Percentiles rank a stretch among this genome's conserved stretches.
Conservation (phyloP, 2,113 vertebrate species). For the Macrotis lagotis region DNA sequence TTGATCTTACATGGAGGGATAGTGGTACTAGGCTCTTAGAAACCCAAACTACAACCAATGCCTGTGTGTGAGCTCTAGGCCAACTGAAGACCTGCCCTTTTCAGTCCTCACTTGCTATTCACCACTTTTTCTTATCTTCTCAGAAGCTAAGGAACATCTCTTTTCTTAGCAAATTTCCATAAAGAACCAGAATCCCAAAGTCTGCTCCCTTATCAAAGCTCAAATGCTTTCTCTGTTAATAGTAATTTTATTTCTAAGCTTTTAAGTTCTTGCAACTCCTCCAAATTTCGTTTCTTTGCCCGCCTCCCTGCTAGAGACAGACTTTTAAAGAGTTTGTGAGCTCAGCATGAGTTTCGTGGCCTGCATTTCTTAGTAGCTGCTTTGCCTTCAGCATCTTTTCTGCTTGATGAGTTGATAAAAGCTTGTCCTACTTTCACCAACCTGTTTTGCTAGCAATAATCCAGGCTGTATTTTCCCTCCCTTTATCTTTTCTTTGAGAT, state of each 20-base stretch:
- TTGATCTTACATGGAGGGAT: background rate
- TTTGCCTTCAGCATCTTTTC: slow-evolving; percentile 71
- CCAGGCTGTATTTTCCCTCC: slow-evolving; percentile 51
- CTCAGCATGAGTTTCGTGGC: slow-evolving; percentile 66
- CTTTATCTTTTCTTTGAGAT: slow-evolving; percentile 52
- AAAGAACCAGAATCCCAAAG: background rate
- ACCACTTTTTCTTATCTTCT: slow-evolving; percentile 39
- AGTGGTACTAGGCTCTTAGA: background rate
- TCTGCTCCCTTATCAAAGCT: background rate
- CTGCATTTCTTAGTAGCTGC: slow-evolving; percentile 72
- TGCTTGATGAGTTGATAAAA: slow-evolving; percentile 76
- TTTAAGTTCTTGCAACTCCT: slow-evolving; percentile 41
- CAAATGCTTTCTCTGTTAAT: slow-evolving; percentile 45
- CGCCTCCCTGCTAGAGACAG: slow-evolving; percentile 33
- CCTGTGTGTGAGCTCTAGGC: slow-evolving; percentile 28
- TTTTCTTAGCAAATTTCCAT: slow-evolving; percentile 48
- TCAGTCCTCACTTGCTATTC: slow-evolving; percentile 4
- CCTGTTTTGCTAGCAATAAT: slow-evolving; percentile 71
- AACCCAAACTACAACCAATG: background rate
- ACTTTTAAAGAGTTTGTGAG: slow-evolving; percentile 49
- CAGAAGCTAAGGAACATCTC: slow-evolving; percentile 24
- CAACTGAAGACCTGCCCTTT: slow-evolving; percentile 38
- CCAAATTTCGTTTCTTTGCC: slow-evolving; percentile 41
- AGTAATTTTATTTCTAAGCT: slow-evolving; percentile 59
- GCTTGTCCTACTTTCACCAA: slow-evolving; percentile 71